A percentile compares a stretch with the other conserved stretches of the same genome.
Evolutionary conservation across 1,140 invertebrate species (phyloP).

Genomic region (Temnothorax curvispinosus): DNA sequence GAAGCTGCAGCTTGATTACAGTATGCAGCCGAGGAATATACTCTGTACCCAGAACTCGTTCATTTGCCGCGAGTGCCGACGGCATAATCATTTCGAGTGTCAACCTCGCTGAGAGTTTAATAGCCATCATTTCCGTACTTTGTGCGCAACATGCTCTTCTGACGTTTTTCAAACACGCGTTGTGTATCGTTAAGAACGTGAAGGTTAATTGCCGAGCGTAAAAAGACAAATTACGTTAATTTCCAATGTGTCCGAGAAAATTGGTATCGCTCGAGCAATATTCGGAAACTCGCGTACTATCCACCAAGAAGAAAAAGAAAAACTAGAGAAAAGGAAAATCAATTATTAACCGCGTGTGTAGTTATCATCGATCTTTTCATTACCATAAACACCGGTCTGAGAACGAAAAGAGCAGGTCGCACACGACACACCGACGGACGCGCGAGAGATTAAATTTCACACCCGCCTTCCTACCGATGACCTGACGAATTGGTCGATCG

Average conservation of each 20-base stretch:
- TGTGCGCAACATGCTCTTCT: background rate
- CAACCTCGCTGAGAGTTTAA: conserved; percentile 48
- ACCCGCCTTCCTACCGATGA: conserved; percentile 66
- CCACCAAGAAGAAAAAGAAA: background rate
- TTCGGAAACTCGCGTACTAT: background rate
- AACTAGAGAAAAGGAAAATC: background rate
- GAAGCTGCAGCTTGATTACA: conserved; percentile 60
- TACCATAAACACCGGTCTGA: conserved; percentile 35
- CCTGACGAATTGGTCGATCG: conserved; percentile 73
- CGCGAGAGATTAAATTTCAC: conserved; percentile 70
- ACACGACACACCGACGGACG: background rate
- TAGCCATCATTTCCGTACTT: conserved; percentile 22
- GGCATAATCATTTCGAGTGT: conserved; percentile 52
- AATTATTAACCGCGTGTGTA: conserved; percentile 20
- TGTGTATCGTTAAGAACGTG: conserved; percentile 27
- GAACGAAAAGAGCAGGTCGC: background rate
- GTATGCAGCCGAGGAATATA: conserved; percentile 33
- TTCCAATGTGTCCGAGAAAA: background rate
- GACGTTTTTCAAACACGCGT: background rate
- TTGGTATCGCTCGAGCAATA: background rate
- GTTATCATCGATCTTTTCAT: conserved; percentile 34
- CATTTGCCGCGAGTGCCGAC: conserved; percentile 48
- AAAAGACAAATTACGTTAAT: background rate
- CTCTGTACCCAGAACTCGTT: conserved; percentile 30
- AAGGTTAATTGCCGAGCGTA: background rate